Conservation (phyloP, 2,888 invertebrate genomes). For the Nomada ferruginata region DNA sequence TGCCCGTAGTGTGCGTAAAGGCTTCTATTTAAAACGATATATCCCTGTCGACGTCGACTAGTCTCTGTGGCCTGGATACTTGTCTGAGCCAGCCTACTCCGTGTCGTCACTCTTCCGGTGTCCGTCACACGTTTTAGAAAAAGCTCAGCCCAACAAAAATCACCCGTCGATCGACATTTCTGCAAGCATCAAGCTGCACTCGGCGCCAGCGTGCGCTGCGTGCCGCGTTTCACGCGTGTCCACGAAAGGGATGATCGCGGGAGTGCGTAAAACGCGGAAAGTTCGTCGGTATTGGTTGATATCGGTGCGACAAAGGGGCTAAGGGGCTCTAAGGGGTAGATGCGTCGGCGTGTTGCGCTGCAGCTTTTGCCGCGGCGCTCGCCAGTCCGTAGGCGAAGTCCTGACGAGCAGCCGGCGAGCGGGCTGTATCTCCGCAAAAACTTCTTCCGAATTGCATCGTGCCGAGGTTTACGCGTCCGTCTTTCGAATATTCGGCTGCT, state of each 20-base stretch:
- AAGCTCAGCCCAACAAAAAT: too few species aligned
- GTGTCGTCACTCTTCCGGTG: too few species aligned
- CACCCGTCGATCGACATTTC: slow-evolving; percentile 13
- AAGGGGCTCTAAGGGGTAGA: slow-evolving; percentile 68
- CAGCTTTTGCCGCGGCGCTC: slow-evolving; percentile 78
- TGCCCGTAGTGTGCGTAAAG: too few species aligned
- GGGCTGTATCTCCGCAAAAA: slow-evolving; percentile 58
- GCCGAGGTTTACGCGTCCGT: slow-evolving; percentile 35
- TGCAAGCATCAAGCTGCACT: slow-evolving; percentile 1
- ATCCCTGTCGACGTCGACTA: too few species aligned
- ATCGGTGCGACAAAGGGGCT: slow-evolving; percentile 63
- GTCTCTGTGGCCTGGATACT: too few species aligned
- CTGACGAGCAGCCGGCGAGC: slow-evolving; percentile 77
- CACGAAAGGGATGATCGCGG: slow-evolving; percentile 19
- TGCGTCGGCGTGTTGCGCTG: slow-evolving; percentile 82
- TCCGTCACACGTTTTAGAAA: too few species aligned
- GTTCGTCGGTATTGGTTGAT: slow-evolving; percentile 64
- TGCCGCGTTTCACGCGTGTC: slow-evolving; percentile 38
- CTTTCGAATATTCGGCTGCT: not conserved
- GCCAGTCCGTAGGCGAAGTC: slow-evolving; percentile 81
- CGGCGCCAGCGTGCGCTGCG: slow-evolving; percentile 22
- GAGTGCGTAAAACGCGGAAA: slow-evolving; percentile 44
- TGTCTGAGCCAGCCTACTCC: too few species aligned
- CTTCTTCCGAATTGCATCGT: slow-evolving; percentile 26
- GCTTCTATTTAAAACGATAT: too few species aligned